phyloP scores from a whole-genome alignment of 1,140 invertebrate genomes.

The Myzus persicae region DNA sequence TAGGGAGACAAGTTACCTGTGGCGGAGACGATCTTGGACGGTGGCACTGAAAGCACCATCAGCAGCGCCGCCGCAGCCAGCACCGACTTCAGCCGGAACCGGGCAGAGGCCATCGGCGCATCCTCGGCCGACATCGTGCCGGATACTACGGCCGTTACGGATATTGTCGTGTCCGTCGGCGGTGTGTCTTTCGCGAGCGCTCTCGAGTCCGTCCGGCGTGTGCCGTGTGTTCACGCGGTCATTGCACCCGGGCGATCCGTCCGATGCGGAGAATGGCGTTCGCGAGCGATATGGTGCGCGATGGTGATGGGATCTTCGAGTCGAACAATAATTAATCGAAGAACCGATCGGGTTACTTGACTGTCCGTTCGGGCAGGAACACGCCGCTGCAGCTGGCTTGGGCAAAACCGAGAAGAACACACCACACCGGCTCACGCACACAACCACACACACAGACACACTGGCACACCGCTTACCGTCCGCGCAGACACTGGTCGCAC shows the following conservation, averaged over 20 bases:
- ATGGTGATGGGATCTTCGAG: not conserved
- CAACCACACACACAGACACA: not conserved
- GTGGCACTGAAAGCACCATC: not conserved
- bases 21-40: not conserved
- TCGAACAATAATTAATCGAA: too few relatives aligned
- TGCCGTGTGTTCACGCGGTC: not conserved
- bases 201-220: not conserved
- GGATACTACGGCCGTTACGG: not conserved
- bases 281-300: not conserved
- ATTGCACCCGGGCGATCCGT: slow-evolving; percentile 3
- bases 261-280: not conserved
- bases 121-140: not conserved
- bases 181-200: not conserved
- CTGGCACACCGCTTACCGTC: not conserved
- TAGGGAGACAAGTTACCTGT: not conserved
- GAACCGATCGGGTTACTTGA: too few relatives aligned
- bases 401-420: not conserved
- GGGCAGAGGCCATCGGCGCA: not conserved
- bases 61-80: not conserved
- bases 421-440: not conserved
- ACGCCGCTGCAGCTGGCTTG: not conserved
- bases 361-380: too few relatives aligned
- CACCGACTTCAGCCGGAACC: not conserved
- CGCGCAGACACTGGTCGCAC: not conserved
- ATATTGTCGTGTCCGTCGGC: not conserved